Percentiles rank a stretch among this genome's conserved stretches.
Conservation (phyloP, 2,113 vertebrate species). For the Camelus bactrianus region DNA sequence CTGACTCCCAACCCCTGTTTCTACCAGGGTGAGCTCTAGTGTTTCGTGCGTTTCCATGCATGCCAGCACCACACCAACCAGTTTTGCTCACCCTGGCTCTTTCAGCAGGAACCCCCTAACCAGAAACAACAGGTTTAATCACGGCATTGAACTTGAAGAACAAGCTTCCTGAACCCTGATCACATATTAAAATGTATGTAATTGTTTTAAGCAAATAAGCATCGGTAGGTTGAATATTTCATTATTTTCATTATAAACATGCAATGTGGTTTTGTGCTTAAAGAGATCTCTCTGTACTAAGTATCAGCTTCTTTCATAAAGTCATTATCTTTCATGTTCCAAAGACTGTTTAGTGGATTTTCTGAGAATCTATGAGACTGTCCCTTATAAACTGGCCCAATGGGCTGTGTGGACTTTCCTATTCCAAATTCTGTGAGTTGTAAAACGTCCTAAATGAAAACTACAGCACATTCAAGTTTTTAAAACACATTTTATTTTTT, state of each 20-base stretch:
- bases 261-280: not conserved
- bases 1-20: not conserved
- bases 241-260: slow-evolving; percentile 32
- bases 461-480: not conserved
- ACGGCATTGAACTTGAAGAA: not conserved
- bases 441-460: slow-evolving; percentile 30
- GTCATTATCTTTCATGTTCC: slow-evolving; percentile 1
- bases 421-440: slow-evolving; percentile 19
- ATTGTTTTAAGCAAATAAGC: slow-evolving; percentile 53
- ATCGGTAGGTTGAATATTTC: not conserved
- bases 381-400: not conserved
- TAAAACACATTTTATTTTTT: not conserved
- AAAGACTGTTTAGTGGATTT: slow-evolving; percentile 24
- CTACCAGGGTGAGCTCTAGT: not conserved
- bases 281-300: slow-evolving; percentile 4
- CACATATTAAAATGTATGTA: not conserved
- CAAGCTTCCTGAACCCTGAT: slow-evolving; percentile 3
- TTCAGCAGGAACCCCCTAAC: not conserved
- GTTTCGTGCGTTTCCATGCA: not conserved
- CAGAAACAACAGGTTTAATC: not conserved
- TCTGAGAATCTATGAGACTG: not conserved
- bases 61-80: not conserved
- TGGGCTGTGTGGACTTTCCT: not conserved
- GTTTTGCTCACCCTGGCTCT: not conserved
- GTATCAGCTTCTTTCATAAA: not conserved